Evolutionary conservation across 2,888 invertebrate species (phyloP), one percentile per base, ranked within the genome.

Genomic region (Desoria tigrina): DNA sequence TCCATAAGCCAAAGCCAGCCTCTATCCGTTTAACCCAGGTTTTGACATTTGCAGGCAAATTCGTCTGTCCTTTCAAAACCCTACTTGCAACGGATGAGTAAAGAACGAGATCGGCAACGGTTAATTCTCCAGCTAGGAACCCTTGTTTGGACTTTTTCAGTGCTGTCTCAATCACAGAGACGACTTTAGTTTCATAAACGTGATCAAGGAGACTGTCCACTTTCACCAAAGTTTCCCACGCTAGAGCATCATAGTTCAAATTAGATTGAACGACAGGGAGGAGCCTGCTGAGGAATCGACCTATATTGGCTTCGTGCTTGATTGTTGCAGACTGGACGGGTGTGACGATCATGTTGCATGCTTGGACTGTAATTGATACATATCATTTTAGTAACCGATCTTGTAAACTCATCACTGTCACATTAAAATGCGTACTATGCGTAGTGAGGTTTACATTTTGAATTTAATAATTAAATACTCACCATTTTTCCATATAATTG

Each of bases 401-500:
- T n/a, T n/a, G n/a, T n/a, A n/a, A n/a, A n/a, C n/a, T n/a, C n/a
- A n/a, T n/a, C n/a, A n/a, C n/a, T n/a, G n/a, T n/a, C n/a, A n/a
- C n/a, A n/a, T n/a, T n/a, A n/a, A n/a, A n/a, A n/a, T n/a, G n/a
- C n/a, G n/a, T n/a, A n/a, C n/a, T n/a, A n/a, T n/a, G n/a, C n/a
- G n/a, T n/a, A n/a, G n/a, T n/a, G n/a, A n/a, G n/a, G n/a, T n/a
- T n/a, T n/a, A n/a, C n/a, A n/a, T n/a, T n/a, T n/a, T n/a, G 11
- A 32, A 32, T 32, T 32, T 11, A 32, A 32, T 32, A 32, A 7
- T 7, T 11, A 7, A 11, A 32, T 32, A 32, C 28, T 32, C 26
- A 55, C 55, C 32, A 55, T 55, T 32, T 28, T 55, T 55, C 55
- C 55, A 55, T 4, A 55, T 28, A 23, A 55, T 18, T 14, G 55